phyloP scores from a whole-genome alignment of 2,797 vertebrate species.

The Melopsittacus undulatus region DNA sequence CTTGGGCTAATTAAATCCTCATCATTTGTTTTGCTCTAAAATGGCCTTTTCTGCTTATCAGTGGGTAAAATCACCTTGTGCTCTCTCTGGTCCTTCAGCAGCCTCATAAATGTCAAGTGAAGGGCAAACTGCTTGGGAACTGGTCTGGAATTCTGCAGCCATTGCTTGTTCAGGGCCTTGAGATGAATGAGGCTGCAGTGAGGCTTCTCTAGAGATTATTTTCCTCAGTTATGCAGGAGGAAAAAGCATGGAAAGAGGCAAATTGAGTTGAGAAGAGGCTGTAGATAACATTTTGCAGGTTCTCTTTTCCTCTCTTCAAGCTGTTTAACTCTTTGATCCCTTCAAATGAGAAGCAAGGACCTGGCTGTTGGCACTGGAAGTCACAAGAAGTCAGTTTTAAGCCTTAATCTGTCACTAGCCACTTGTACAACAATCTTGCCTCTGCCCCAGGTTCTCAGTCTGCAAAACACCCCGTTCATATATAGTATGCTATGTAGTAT shows the following conservation, averaged over 20 bases:
- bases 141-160: neutral
- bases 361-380: neutral
- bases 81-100: neutral
- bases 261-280: neutral
- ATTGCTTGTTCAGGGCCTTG: neutral
- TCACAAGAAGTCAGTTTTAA: accelerated
- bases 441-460: neutral
- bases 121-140: neutral
- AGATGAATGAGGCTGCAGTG: neutral
- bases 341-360: neutral
- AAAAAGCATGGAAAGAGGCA: neutral
- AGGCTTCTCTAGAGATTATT: neutral
- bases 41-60: slow-evolving; percentile 7
- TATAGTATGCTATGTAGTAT: neutral
- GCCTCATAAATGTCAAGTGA: slow-evolving; percentile 37
- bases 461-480: neutral
- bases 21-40: neutral
- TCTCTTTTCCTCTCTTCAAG: neutral
- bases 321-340: neutral
- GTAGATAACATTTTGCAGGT: neutral
- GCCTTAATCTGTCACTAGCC: neutral
- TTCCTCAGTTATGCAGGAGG: neutral
- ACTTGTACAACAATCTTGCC: neutral
- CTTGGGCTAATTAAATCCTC: slow-evolving; percentile 41
- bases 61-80: neutral